Base-by-base conservation (phyloP, 2,888 invertebrate genomes). In the Apeira syringaria region DNA sequence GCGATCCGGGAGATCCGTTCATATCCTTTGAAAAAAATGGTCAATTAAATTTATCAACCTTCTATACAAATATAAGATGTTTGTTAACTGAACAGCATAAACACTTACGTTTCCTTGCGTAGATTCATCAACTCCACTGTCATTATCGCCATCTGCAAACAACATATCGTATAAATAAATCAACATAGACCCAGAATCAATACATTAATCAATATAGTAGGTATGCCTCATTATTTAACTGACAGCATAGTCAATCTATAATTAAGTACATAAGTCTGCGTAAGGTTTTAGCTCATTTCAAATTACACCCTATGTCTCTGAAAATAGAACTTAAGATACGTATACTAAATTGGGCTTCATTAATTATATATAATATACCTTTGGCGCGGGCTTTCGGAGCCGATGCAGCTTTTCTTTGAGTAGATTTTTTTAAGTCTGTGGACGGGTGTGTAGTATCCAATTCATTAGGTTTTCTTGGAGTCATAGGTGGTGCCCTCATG, bases 91-190 rank as follows among this genome's bases (percentile, higher is more conserved):
- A 4, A 15, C 4, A 15, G 2, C 15, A 4, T 15, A 15, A 15
- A 15, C 57, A 90, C 94, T 92, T 87, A 96, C 94, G 88, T 94
- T 93, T 81, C 94, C 94, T 81, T 95, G 95, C 38, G 94, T 94
- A 43, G 94, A 93, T 77, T 95, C 95, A 75, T 95, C 95, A 17
- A 95, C 95, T 28, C 95, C 95, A 70, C 95, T 95, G 65, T 96
- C 96, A 64, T 95, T 95, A 74, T 95, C 95, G 22, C 94, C 94
- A 88, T 95, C 96, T 96, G 92, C 56, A 88, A 91, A 81, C 43
- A 92, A 53, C 87, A 24, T 3, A 15, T 15, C 4, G 15, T 15
- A 3, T 4, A 15, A 15, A 15, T n/a, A n/a, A n/a, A n/a, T n/a
- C n/a, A n/a, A n/a, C n/a, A n/a, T n/a, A n/a, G n/a, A n/a, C n/a